A percentile compares a stretch with the other conserved stretches of the same genome.
These are phyloP conservation scores for Xenopus tropicalis DNA, from an alignment of 2,113 vertebrate species.

Conservation along the genomic window DNA sequence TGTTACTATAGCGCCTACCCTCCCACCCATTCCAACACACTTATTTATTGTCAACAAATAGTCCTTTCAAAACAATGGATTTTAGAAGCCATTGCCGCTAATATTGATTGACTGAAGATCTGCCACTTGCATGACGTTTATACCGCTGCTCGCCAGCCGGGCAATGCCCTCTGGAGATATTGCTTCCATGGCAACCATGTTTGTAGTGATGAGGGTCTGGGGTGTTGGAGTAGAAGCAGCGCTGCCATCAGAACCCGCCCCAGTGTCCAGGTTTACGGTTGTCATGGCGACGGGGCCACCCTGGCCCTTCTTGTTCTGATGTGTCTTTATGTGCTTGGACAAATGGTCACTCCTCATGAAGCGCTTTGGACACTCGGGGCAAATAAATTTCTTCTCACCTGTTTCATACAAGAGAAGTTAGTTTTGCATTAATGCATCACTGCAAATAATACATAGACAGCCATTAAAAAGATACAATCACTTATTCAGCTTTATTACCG, in stretches of 20 bases:
- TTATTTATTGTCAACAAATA: slow-evolving; percentile 11
- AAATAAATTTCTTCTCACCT: slow-evolving; percentile 93
- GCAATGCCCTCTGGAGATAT: slow-evolving; percentile 88
- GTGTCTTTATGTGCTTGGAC: slow-evolving; percentile 94
- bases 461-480: neutral
- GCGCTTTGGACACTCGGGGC: slow-evolving; percentile 87
- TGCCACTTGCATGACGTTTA: slow-evolving; percentile 91
- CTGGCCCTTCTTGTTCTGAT: slow-evolving; percentile 84
- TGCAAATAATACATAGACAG: neutral
- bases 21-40: slow-evolving; percentile 13
- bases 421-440: neutral
- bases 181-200: slow-evolving; percentile 86
- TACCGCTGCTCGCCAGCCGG: slow-evolving; percentile 81
- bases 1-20: slow-evolving; percentile 15
- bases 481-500: neutral
- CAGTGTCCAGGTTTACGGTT: slow-evolving; percentile 65
- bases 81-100: slow-evolving; percentile 86
- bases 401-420: neutral
- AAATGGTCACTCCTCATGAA: slow-evolving; percentile 97
- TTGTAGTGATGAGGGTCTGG: slow-evolving; percentile 76
- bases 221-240: slow-evolving; percentile 55
- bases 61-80: slow-evolving; percentile 20
- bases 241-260: slow-evolving; percentile 58
- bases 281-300: slow-evolving; percentile 59
- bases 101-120: slow-evolving; percentile 90